These are phyloP conservation scores for Andrena bucephala DNA, from an alignment of 2,888 invertebrate species.

Conservation along the genomic window DNA sequence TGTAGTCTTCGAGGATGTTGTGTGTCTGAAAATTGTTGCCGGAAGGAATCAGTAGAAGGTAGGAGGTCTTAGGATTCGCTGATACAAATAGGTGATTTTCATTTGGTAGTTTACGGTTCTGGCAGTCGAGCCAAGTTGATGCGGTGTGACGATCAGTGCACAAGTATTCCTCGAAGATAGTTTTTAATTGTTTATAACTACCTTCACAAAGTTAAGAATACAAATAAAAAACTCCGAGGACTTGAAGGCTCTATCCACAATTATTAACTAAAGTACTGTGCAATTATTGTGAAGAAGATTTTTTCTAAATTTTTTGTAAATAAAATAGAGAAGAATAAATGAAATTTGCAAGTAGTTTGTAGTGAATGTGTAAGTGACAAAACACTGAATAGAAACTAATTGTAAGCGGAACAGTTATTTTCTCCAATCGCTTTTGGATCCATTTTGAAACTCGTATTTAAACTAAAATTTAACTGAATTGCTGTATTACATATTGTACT, in stretches of 20 bases:
- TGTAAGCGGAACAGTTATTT: no score
- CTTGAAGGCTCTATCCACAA: no score
- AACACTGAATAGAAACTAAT: not conserved
- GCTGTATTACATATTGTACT: no score
- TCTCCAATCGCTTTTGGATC: no score
- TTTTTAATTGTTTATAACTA: not conserved
- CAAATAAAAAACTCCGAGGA: no score
- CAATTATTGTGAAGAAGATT: no score
- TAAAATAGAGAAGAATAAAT: not conserved
- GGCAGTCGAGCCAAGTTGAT: slow-evolving; percentile 4
- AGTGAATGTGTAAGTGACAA: not conserved
- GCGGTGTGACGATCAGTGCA: not conserved
- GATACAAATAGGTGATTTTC: slow-evolving; percentile 61
- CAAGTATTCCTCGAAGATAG: not conserved
- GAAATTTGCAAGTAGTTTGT: not conserved
- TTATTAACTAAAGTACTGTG: no score
- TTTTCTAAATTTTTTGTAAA: not conserved
- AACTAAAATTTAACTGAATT: no score
- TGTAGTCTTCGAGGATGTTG: slow-evolving; percentile 15
- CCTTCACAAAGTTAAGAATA: no score
- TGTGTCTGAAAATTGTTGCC: slow-evolving; percentile 28
- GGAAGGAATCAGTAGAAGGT: slow-evolving; percentile 30
- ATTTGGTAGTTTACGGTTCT: slow-evolving; percentile 53
- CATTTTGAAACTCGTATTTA: no score
- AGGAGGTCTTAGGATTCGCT: slow-evolving; percentile 23